Evolutionary conservation across 2,888 invertebrate species (phyloP).

Genomic region (Agonopterix alstromeriana): DNA sequence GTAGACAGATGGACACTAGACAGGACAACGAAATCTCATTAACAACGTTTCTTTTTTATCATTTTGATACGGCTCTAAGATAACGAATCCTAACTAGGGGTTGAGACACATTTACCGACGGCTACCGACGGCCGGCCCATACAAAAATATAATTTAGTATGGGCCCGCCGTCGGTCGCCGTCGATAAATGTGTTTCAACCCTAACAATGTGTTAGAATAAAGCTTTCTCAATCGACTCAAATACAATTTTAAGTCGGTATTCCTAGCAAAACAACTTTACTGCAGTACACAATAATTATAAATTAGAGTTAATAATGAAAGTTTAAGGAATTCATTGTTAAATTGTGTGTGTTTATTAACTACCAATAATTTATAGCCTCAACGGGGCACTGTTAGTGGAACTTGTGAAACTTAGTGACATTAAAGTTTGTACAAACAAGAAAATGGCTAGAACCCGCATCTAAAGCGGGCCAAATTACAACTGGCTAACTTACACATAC

Average conservation of each 20-base stretch:
- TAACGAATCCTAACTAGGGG: too few relatives aligned
- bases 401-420: constrained; percentile 41
- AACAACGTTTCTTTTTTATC: too few relatives aligned
- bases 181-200: too few relatives aligned
- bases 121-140: too few relatives aligned
- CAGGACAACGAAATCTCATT: too few relatives aligned
- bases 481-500: constrained; percentile 37
- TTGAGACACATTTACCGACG: too few relatives aligned
- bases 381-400: constrained; percentile 7
- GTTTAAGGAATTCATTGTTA: background rate
- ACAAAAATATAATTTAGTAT: too few relatives aligned
- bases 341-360: constrained; percentile 1
- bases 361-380: constrained; percentile 27
- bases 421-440: constrained; percentile 48
- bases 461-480: constrained; percentile 41
- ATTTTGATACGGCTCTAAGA: too few relatives aligned
- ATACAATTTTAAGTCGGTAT: background rate
- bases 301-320: background rate
- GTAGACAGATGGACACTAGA: too few relatives aligned
- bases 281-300: background rate
- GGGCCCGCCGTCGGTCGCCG: too few relatives aligned
- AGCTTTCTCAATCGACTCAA: background rate
- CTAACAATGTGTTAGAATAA: background rate
- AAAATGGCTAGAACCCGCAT: constrained; percentile 48
- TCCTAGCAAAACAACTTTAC: background rate